A percentile compares a stretch with the other conserved stretches of the same genome.
phyloP scores from a whole-genome alignment of 2,888 invertebrate genomes.

The Coronaproctus castanopsis region DNA sequence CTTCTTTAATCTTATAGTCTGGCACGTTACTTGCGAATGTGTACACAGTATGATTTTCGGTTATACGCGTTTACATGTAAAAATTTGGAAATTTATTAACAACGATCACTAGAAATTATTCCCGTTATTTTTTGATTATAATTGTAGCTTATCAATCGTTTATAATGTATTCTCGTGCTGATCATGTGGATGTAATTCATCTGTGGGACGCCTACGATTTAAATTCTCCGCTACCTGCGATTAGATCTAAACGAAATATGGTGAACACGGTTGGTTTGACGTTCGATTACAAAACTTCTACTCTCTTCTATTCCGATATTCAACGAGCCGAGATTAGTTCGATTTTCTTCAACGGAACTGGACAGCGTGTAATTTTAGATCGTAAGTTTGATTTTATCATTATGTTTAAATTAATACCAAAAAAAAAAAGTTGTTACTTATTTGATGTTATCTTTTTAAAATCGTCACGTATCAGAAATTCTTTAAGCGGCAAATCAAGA shows the following conservation, averaged over 20 bases:
- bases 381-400: conserved; percentile 30
- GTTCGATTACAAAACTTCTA: conserved; percentile 46
- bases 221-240: conserved; percentile 55
- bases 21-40: too few relatives aligned
- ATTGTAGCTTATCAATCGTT: conserved; percentile 53
- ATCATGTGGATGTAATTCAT: conserved; percentile 60
- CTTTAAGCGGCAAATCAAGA: too few relatives aligned
- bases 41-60: too few relatives aligned
- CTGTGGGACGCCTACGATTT: conserved; percentile 46
- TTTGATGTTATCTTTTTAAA: neutral
- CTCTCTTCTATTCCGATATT: conserved; percentile 73
- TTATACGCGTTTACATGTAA: too few relatives aligned
- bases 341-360: conserved; percentile 58
- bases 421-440: neutral
- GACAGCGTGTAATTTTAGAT: conserved; percentile 45
- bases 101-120: too few relatives aligned
- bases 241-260: conserved; percentile 49
- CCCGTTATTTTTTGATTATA: too few relatives aligned
- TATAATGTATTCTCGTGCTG: conserved; percentile 61
- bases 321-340: conserved; percentile 64
- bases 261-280: conserved; percentile 70
- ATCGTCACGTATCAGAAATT: neutral
- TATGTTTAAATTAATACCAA: neutral
- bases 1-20: too few relatives aligned
- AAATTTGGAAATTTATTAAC: too few relatives aligned